Evolutionary conservation across 1,140 invertebrate species (phyloP).

Genomic region (Tetramorium parvispinum): DNA sequence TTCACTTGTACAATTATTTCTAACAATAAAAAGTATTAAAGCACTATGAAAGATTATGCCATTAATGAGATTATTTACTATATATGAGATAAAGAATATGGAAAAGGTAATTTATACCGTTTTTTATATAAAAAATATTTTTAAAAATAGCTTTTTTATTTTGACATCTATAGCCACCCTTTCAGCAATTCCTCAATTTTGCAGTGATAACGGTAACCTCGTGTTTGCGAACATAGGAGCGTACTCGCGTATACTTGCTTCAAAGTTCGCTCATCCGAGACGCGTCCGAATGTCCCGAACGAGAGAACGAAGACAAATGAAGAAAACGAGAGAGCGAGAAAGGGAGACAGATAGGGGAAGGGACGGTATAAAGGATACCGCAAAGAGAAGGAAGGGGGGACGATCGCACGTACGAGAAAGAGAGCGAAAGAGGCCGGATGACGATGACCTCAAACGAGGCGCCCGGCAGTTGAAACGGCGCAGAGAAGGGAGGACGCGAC

Average conservation of each 20-base stretch:
- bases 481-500: slow-evolving; percentile 81
- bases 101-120: not conserved
- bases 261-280: slow-evolving; percentile 71
- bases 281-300: slow-evolving; percentile 38
- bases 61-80: not conserved
- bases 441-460: slow-evolving; percentile 82
- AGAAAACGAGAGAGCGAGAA: slow-evolving; percentile 44
- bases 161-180: not conserved
- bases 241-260: slow-evolving; percentile 46
- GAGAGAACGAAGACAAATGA: slow-evolving; percentile 51
- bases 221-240: slow-evolving; percentile 32
- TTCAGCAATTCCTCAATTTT: not conserved
- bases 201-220: slow-evolving; percentile 1
- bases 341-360: slow-evolving; percentile 53
- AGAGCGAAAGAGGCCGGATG: slow-evolving; percentile 69
- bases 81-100: not conserved
- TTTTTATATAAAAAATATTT: not conserved
- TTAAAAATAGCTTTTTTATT: not conserved
- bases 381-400: slow-evolving; percentile 28
- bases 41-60: not conserved
- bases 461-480: slow-evolving; percentile 76
- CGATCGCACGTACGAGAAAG: slow-evolving; percentile 34
- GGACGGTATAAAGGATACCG: slow-evolving; percentile 51
- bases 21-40: not conserved
- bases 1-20: not conserved